Conservation (phyloP, 2,888 invertebrate genomes). For the Dicroscelio sp. region DNA sequence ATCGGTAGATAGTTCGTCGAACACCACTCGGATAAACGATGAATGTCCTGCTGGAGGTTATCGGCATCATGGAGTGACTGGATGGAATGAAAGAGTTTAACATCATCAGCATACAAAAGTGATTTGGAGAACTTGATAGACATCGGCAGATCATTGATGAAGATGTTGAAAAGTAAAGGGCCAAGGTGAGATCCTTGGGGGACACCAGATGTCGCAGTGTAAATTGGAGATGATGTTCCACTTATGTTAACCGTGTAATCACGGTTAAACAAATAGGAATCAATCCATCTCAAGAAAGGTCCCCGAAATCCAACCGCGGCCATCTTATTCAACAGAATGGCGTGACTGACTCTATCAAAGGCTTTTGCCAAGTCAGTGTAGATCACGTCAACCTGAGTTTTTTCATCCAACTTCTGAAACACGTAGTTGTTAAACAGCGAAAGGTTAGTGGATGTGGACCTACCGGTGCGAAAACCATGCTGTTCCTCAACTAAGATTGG, state of each 20-base stretch:
- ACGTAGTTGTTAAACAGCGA: neutral
- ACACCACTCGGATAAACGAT: neutral
- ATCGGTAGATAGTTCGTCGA: neutral
- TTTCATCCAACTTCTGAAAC: neutral
- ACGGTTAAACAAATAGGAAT: neutral
- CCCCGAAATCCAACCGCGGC: neutral
- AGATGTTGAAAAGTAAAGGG: neutral
- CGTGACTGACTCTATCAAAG: neutral
- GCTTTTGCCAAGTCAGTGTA: conserved; percentile 8
- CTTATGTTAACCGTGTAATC: neutral
- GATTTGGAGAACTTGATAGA: neutral
- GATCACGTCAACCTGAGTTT: neutral
- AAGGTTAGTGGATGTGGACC: conserved; percentile 14
- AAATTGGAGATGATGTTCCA: neutral
- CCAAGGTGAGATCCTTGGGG: neutral
- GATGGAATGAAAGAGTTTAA: neutral
- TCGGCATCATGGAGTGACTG: neutral
- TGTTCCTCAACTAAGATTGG: conserved; percentile 8
- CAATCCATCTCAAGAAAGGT: neutral
- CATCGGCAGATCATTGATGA: neutral
- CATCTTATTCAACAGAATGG: neutral
- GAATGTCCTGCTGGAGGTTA: neutral
- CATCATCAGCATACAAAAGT: neutral
- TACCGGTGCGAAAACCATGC: conserved; percentile 34
- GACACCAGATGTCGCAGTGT: neutral